Evolutionary conservation across 2,113 vertebrate genomes (phyloP), one percentile per base, ranked within the genome.

Genomic region (Stigmatopora nigra): DNA sequence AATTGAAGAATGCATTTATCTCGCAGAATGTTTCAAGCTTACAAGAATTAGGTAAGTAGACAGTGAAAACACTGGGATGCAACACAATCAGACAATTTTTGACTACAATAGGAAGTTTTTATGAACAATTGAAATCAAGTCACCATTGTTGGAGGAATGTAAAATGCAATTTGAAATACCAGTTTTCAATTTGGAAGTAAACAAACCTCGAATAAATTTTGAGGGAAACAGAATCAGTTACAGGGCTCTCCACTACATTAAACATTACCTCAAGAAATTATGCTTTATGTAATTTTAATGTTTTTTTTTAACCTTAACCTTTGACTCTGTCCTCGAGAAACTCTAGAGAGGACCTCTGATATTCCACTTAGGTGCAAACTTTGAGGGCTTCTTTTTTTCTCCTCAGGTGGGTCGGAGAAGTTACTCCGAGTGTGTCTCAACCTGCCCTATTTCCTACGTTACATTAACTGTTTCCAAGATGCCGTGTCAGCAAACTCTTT

Each of bases 401-500:
- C 68, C 67, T 3, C 76, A 99, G 97, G 97, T 70, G 96, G 97
- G 79, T 97, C 97, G 7, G 97, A 99, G 82, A 99, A 99, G 81
- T 88, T 99, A 58, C 87, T 99, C 31, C 91, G 94, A 1, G 97
- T 99, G 70, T 99, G 97, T 88, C 88, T 99, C 85, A 99, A 98
- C 84, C 92, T 99, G 78, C 97, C 97, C 0, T 99, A 99, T 86
- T 99, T 99, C 73, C 84, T 99, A 63, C 92, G 97, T 72, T 99
- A 99, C 88, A 99, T 99, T 78, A 99, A 99, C 84, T 93, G 97
- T n/a, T 98, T 99, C 75, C 97, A 99, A 82, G 97, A 99, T n/a
- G 96, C 97, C 0, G 95, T 99, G 53, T 92, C 94, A 0, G 95
- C 97, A 74, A 98, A 96, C 78, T 98, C 95, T 1, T 99, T 99